These are phyloP conservation scores for Promerops cafer DNA, from an alignment of 2,113 vertebrate genomes.

Conservation along the genomic window DNA sequence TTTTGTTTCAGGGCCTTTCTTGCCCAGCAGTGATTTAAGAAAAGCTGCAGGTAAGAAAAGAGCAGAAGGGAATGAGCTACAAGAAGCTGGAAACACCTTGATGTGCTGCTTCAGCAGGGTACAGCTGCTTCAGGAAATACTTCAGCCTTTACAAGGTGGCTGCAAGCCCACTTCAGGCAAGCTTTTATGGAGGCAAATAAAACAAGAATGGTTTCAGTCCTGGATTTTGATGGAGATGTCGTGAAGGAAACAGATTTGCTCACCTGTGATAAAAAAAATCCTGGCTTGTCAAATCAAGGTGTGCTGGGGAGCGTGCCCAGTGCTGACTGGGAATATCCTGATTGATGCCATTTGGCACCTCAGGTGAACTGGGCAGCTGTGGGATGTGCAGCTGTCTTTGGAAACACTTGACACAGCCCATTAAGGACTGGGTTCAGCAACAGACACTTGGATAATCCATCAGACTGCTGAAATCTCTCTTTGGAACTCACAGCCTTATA, in stretches of 20 bases:
- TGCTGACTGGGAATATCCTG: neutral
- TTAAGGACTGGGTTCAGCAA: neutral
- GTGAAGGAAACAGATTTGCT: neutral
- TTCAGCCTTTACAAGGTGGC: neutral
- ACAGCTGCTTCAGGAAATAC: neutral
- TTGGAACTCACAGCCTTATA: neutral
- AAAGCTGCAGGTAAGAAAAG: neutral
- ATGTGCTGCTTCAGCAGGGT: neutral
- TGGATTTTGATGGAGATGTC: neutral
- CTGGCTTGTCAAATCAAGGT: neutral
- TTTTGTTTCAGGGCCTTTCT: neutral
- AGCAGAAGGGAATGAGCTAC: neutral
- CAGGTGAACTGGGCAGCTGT: neutral
- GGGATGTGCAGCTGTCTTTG: neutral
- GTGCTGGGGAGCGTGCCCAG: neutral
- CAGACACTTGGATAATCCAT: neutral
- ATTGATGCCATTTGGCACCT: neutral
- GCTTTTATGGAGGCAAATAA: neutral
- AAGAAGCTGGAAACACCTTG: neutral
- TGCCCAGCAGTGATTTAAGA: neutral
- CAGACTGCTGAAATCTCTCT: neutral
- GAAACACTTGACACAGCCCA: neutral
- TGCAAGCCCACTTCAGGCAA: neutral
- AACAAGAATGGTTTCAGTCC: neutral
- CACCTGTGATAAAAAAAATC: neutral